These are phyloP conservation scores for Teleogryllus oceanicus DNA, from an alignment of 2,888 invertebrate species.

Conservation along the genomic window DNA sequence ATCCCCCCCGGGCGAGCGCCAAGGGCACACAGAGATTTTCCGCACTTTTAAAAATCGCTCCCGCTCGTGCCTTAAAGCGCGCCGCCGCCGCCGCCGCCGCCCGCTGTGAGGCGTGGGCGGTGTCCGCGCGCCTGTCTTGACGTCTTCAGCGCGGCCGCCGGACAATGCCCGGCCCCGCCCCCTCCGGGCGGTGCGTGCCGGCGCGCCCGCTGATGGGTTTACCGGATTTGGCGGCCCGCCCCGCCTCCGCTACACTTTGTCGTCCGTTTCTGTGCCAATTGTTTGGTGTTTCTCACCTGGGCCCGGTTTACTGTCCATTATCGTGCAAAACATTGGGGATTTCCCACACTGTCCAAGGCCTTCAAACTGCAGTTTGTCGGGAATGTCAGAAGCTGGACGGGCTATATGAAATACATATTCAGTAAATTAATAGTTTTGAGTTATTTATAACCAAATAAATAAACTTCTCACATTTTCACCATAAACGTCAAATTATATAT, in stretches of 20 bases:
- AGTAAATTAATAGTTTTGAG: too few species aligned
- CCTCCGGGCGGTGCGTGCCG: not conserved
- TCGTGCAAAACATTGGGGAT: too few species aligned
- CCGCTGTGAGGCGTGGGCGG: not conserved
- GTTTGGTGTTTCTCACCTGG: too few species aligned
- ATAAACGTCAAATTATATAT: too few species aligned
- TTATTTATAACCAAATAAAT: too few species aligned
- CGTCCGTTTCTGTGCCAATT: not conserved
- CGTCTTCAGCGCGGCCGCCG: not conserved
- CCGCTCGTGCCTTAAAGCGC: not conserved
- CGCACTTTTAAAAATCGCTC: not conserved
- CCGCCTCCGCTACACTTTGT: not conserved
- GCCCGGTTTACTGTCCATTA: too few species aligned
- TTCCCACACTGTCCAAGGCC: too few species aligned
- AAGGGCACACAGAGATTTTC: slow-evolving; percentile 6
- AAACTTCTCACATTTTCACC: too few species aligned
- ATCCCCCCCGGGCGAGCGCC: not conserved
- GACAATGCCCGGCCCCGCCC: not conserved
- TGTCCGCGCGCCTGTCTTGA: slow-evolving; percentile 4
- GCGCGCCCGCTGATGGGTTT: not conserved
- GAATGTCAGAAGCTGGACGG: too few species aligned
- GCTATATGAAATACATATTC: too few species aligned
- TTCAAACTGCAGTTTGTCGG: too few species aligned
- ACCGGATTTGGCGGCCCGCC: not conserved
- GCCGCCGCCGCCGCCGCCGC: not conserved